Evolutionary conservation across 2,888 invertebrate species (phyloP).

Genomic region (Colostygia pectinataria): DNA sequence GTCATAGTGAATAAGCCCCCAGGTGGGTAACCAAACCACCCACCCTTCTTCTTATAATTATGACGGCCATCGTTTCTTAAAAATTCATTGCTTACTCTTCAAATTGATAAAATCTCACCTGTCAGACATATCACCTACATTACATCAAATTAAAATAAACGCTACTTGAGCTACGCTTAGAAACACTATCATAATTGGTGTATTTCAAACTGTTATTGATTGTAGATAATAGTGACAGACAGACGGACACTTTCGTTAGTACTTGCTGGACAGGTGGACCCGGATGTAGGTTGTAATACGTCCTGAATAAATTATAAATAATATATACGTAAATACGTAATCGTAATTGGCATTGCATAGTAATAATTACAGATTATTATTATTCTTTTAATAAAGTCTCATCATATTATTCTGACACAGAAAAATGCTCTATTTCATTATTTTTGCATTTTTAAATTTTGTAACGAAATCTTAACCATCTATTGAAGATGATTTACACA

Average conservation of each 20-base stretch:
- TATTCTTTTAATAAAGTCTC: too few species aligned
- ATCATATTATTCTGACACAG: too few species aligned
- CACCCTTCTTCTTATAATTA: too few species aligned
- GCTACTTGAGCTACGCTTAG: slow-evolving; percentile 1
- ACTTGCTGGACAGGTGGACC: slow-evolving; percentile 14
- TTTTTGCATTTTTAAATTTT: too few species aligned
- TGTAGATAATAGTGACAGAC: slow-evolving; percentile 11
- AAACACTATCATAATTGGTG: slow-evolving; percentile 6
- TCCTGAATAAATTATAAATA: slow-evolving; percentile 14
- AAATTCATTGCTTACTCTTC: background rate
- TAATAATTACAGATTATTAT: too few species aligned
- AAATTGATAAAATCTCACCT: slow-evolving; percentile 8
- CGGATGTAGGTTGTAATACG: slow-evolving; percentile 12
- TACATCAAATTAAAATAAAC: slow-evolving; percentile 5
- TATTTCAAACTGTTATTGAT: slow-evolving; percentile 5
- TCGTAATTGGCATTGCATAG: slow-evolving; percentile 4
- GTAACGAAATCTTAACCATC: too few species aligned
- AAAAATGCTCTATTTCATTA: too few species aligned
- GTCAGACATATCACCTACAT: slow-evolving; percentile 8
- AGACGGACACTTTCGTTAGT: slow-evolving; percentile 10
- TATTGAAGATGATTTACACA: too few species aligned
- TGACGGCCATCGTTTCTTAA: background rate
- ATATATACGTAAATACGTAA: too few species aligned
- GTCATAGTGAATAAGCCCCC: too few species aligned
- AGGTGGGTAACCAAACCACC: too few species aligned